phyloP scores from a whole-genome alignment of 2,888 invertebrate genomes.

The Coenonympha arcania region DNA sequence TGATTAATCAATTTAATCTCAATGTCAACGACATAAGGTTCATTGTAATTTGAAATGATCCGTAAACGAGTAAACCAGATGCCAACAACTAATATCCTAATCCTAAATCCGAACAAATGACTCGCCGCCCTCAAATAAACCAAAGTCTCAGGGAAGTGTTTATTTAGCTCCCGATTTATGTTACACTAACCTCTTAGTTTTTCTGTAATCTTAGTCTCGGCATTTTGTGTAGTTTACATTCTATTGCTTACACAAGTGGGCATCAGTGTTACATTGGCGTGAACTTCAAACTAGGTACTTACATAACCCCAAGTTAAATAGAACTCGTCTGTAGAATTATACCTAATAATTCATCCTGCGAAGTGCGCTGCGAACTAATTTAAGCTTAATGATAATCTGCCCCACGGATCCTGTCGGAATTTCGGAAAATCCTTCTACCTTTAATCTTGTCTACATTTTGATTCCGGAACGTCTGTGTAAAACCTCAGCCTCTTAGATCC shows the following conservation, averaged over 20 bases:
- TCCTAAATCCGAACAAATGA: slow-evolving; percentile 43
- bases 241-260: background rate
- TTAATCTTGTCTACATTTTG: no score
- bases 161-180: slow-evolving; percentile 27
- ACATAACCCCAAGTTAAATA: no score
- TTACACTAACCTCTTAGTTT: background rate
- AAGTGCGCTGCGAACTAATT: no score
- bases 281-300: no score
- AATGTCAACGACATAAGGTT: slow-evolving; percentile 7
- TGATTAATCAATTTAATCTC: background rate
- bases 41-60: slow-evolving; percentile 16
- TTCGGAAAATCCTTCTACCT: no score
- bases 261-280: background rate
- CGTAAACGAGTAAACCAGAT: slow-evolving; percentile 25
- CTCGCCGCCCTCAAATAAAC: slow-evolving; percentile 44
- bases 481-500: no score
- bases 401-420: no score
- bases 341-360: no score
- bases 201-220: slow-evolving; percentile 1
- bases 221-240: slow-evolving; percentile 4
- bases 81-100: slow-evolving; percentile 29
- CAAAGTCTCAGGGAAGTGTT: slow-evolving; percentile 36
- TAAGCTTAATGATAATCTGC: no score
- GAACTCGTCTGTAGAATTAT: no score
- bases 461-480: no score